A percentile compares a stretch with the other conserved stretches of the same genome.
Conservation (phyloP, 1,140 invertebrate species). For the Copidosoma floridanum region DNA sequence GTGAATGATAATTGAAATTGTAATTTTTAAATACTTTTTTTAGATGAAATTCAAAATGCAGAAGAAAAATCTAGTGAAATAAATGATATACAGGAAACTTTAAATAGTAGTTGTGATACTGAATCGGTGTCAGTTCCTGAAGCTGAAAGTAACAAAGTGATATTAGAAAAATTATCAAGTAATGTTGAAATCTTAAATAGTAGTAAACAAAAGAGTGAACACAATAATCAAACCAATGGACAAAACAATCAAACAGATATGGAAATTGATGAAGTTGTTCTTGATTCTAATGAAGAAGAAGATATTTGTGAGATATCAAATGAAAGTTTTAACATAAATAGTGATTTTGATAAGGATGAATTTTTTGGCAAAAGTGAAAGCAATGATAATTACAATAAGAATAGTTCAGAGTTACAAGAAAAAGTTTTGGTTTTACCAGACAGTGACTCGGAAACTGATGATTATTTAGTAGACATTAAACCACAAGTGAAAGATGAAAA, state of each 20-base stretch:
- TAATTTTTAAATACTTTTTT: too few relatives aligned
- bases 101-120: slow-evolving; percentile 2
- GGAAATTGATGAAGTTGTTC: slow-evolving; percentile 40
- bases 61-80: neutral
- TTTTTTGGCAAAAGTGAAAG: slow-evolving; percentile 29
- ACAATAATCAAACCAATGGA: slow-evolving; percentile 15
- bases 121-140: too few relatives aligned
- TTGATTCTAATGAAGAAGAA: slow-evolving; percentile 48
- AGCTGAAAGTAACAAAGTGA: too few relatives aligned
- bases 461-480: slow-evolving; percentile 64
- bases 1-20: too few relatives aligned
- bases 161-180: slow-evolving; percentile 1
- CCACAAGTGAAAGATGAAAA: slow-evolving; percentile 61
- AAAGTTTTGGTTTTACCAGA: slow-evolving; percentile 64
- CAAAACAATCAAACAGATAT: slow-evolving; percentile 21
- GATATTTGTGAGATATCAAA: slow-evolving; percentile 45
- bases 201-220: neutral
- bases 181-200: slow-evolving; percentile 25
- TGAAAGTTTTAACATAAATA: slow-evolving; percentile 46
- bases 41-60: slow-evolving; percentile 3
- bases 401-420: slow-evolving; percentile 46
- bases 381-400: slow-evolving; percentile 36
- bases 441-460: slow-evolving; percentile 65
- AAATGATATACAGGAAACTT: neutral
- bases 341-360: slow-evolving; percentile 42